These are phyloP conservation scores for Pedicia rivosa DNA, from an alignment of 2,888 invertebrate species.

Conservation along the genomic window DNA sequence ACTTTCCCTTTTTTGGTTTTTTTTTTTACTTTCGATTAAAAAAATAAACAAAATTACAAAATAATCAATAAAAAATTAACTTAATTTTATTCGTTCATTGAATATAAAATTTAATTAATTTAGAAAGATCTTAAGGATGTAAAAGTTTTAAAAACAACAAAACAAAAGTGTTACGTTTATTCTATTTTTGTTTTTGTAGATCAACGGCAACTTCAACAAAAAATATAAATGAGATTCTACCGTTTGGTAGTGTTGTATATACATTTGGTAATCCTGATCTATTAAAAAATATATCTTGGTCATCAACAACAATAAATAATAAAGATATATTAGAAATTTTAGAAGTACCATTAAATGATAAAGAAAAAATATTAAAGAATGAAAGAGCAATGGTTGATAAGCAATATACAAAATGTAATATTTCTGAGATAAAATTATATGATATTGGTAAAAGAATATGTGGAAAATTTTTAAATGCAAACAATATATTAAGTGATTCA, in stretches of 20 bases:
- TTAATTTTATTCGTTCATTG: too few relatives aligned
- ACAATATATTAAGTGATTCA: constrained; percentile 15
- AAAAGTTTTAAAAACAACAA: too few relatives aligned
- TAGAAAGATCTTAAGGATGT: too few relatives aligned
- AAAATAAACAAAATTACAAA: too few relatives aligned
- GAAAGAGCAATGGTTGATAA: constrained; percentile 33
- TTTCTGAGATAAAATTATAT: constrained; percentile 13
- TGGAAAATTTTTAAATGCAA: constrained; percentile 20
- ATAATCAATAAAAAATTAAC: too few relatives aligned
- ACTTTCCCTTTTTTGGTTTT: too few relatives aligned
- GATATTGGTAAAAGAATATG: constrained; percentile 23
- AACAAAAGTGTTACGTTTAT: too few relatives aligned
- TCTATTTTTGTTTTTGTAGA: too few relatives aligned
- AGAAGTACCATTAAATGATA: constrained; percentile 36
- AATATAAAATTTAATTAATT: too few relatives aligned
- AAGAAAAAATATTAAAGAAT: constrained; percentile 30
- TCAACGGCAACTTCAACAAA: too few relatives aligned
- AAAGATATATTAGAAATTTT: constrained; percentile 23
- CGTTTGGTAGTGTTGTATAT: constrained; percentile 42
- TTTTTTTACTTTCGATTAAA: too few relatives aligned
- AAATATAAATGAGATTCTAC: background rate
- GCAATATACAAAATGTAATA: constrained; percentile 18
- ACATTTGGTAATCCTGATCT: constrained; percentile 40
- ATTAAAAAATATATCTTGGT: constrained; percentile 26
- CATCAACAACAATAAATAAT: constrained; percentile 14